Base-by-base conservation (phyloP, 2,797 vertebrate species). In the Oreortyx pictus region DNA sequence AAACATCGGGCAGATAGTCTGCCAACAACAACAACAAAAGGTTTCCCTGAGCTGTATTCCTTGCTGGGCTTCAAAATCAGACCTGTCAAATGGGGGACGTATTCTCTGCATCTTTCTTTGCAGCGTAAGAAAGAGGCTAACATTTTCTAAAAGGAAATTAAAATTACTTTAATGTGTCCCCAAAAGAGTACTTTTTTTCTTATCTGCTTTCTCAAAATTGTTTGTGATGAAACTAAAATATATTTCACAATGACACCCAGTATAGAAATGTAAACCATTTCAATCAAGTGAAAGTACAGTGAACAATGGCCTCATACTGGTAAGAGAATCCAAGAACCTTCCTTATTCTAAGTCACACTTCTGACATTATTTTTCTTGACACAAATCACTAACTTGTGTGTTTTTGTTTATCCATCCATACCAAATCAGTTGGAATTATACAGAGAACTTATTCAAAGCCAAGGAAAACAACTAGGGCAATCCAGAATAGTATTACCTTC, bases 351-450 rank as follows among this genome's bases (percentile, higher is more conserved):
- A 41, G 22, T 66, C 23, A 73, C 3, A 9, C 18, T 27, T 9
- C 6, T 49, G 44, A 65, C 17, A 27, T 16, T 24, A 9, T 18
- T 62, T 84, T 65, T 46, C 39, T 35, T 37, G 35, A 50, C 3
- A 76, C 52, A 80, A 39, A 17, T 8, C 14, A 39, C 31, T 25
- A 60, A 6, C 23, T 29, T 4, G 2, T 41, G 47, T 52, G 16
- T 15, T 90, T 86, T 82, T 20, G 41, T 84, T 82, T 89, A 67
- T 56, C 33, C 52, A 74, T 37, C 20, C 59, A 52, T n/a, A 74
- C 11, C 9, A 60, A 41, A 82, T 37, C 65, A 44, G 18, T 71
- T 52, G n/a, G 43, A 44, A 49, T 14, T 64, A 41, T 13, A 43
- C 5, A 59, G 73, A 87, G 13, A 16, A 16, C 18, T 67, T 35